These are phyloP conservation scores for Anhinga anhinga DNA, from an alignment of 2,113 vertebrate genomes.

Conservation along the genomic window DNA sequence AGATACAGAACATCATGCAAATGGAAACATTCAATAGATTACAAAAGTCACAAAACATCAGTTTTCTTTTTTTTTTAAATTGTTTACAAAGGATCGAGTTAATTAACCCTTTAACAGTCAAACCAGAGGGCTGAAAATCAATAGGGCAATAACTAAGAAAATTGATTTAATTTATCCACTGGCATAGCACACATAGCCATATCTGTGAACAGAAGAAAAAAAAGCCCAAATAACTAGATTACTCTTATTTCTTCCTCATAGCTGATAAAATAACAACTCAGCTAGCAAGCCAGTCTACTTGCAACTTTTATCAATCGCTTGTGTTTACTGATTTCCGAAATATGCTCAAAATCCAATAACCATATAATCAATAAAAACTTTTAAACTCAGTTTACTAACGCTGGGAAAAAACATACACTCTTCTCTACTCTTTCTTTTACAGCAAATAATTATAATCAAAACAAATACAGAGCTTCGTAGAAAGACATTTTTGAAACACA, in stretches of 20 bases:
- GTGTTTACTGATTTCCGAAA: constrained; percentile 2
- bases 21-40: constrained; percentile 72
- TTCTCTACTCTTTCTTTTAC: constrained; percentile 24
- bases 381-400: neutral
- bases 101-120: constrained; percentile 70
- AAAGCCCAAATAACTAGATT: neutral
- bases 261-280: neutral
- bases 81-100: constrained; percentile 60
- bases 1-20: constrained; percentile 71
- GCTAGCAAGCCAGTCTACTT: neutral
- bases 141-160: constrained; percentile 28
- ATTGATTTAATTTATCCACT: constrained; percentile 42
- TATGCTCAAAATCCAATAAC: neutral
- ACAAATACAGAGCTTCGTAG: neutral
- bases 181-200: neutral
- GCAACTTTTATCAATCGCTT: neutral
- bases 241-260: constrained; percentile 44
- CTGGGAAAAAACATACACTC: neutral
- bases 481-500: constrained; percentile 27
- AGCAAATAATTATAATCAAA: constrained; percentile 24
- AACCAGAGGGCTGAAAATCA: constrained; percentile 65
- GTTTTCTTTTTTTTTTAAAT: neutral
- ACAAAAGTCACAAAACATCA: constrained; percentile 71
- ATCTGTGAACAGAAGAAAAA: constrained; percentile 1
- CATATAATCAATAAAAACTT: neutral